phyloP scores from a whole-genome alignment of 2,113 vertebrate species.

The Anas platyrhynchos region DNA sequence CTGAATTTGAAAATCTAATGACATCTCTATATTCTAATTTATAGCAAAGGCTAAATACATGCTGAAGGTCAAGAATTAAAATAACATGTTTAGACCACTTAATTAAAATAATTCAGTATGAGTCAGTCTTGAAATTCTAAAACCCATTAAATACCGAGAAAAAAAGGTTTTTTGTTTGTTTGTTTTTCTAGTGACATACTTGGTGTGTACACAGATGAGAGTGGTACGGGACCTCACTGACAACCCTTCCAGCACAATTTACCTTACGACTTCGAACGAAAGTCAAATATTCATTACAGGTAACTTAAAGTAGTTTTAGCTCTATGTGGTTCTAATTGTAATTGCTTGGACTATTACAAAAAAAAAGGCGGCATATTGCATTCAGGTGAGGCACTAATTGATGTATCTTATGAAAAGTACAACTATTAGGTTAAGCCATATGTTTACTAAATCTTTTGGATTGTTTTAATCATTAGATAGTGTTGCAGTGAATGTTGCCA shows the following conservation, averaged over 20 bases:
- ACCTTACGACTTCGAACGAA: conserved; percentile 91
- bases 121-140: neutral
- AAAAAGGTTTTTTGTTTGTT: neutral
- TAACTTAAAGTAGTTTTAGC: conserved; percentile 49
- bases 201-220: conserved; percentile 94
- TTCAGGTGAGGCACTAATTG: neutral
- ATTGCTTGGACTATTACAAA: neutral
- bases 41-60: neutral
- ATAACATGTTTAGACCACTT: neutral
- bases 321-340: neutral
- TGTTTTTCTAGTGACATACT: conserved; percentile 76
- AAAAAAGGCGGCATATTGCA: neutral
- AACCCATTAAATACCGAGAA: neutral
- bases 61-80: neutral
- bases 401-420: neutral
- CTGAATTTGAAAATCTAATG: neutral
- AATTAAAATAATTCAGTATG: neutral
- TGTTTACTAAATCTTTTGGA: neutral
- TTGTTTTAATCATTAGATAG: neutral
- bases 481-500: neutral
- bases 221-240: conserved; percentile 78
- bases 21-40: neutral
- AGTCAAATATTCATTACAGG: conserved; percentile 88
- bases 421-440: neutral
- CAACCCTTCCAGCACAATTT: conserved; percentile 64